phyloP scores from a whole-genome alignment of 2,797 vertebrate genomes.

The Semaprochilodus insignis region DNA sequence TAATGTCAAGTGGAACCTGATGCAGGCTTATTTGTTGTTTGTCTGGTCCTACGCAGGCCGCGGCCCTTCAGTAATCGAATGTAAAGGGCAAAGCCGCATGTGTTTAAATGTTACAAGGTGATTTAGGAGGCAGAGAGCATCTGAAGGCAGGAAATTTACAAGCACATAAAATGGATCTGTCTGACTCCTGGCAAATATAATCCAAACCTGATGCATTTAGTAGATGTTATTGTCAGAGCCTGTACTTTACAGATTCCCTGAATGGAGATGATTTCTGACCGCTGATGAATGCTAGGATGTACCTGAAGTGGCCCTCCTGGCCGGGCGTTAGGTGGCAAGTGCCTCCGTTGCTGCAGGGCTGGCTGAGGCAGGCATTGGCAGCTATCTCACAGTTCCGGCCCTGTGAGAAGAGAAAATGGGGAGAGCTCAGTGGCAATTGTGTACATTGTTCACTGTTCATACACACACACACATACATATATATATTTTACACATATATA shows the following conservation, averaged over 20 bases:
- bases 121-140: constrained; percentile 40
- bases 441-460: neutral
- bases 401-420: constrained; percentile 66
- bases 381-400: constrained; percentile 91
- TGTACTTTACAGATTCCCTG: neutral
- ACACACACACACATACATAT: too few species aligned
- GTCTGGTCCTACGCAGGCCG: constrained; percentile 21
- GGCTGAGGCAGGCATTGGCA: constrained; percentile 93
- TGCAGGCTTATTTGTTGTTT: constrained; percentile 41
- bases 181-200: constrained; percentile 33
- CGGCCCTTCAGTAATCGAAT: constrained; percentile 44
- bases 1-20: constrained; percentile 51
- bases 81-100: constrained; percentile 47
- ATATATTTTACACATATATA: too few species aligned
- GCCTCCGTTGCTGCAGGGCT: constrained; percentile 90
- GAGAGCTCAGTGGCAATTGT: neutral
- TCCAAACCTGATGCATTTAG: constrained; percentile 20
- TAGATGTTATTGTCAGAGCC: neutral
- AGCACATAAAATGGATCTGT: constrained; percentile 39
- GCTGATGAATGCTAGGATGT: constrained; percentile 30
- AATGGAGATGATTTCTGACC: neutral
- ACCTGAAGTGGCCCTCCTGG: constrained; percentile 92
- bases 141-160: constrained; percentile 43
- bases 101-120: constrained; percentile 53
- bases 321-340: constrained; percentile 90